Base-by-base conservation (phyloP, 1,140 invertebrate genomes). In the Zaprionus africanus region DNA sequence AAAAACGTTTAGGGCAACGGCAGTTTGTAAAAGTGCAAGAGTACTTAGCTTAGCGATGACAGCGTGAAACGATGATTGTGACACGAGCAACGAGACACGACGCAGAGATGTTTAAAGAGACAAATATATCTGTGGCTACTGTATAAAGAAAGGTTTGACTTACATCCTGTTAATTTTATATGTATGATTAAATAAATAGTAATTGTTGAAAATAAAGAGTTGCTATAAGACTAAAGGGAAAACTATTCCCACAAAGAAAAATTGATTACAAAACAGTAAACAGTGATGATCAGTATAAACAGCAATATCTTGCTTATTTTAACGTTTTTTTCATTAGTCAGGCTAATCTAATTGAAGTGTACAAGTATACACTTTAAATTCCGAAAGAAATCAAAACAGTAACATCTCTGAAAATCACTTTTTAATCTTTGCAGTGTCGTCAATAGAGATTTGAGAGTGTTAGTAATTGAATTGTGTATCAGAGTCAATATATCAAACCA, bases 1-100 rank as follows among this genome's bases (percentile, higher is more conserved):
- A 88, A 88, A 84, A 81, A 78, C 84, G 80, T 88, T 87, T 88
- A 68, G 73, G 76, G 24, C 62, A 79, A 79, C 76, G 76, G 64
- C 72, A 84, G 76, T 41, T 64, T 13, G 46, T 51, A 9, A 38
- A 46, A n/a, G 57, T 36, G 15, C 17, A 43, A 26, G 36, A 72
- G 68, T 65, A 54, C 61, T 22, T 34, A 11, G 7, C 28, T 22
- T 49, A 56, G 58, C 19, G 61, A 64, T 64, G 61, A 28, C 13
- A 4, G 49, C 49, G 49, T 64, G 49, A 11, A 5, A 12, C 46
- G 46, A 51, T 51, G 46, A 24, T 51, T 51, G 19, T 13, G 46
- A 9, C 46, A 51, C 46, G 46, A 49, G 5, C 26, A 28, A 28
- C 43, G 46, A 43, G 41, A 12, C 46, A 49, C 46, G 19, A 51